Evolutionary conservation across 2,888 invertebrate genomes (phyloP), one percentile per base, ranked within the genome.

Genomic region (Isotomurus palustris): DNA sequence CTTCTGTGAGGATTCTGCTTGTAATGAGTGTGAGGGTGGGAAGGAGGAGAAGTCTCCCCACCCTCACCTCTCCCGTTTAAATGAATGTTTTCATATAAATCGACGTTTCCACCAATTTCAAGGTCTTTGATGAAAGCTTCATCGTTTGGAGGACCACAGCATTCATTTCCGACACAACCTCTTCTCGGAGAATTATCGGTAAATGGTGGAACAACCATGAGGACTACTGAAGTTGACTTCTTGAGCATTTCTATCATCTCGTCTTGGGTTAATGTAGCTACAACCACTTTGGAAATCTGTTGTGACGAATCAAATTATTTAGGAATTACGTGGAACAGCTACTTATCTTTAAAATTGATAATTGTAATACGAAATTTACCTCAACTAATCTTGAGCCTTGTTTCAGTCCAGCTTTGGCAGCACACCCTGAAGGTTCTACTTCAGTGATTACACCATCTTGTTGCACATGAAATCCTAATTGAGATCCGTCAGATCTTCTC

Each of bases 371-470:
- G n/a, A n/a, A n/a, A 52, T 54, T 53, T 63, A 79, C 78, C 75
- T 96, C 94, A 2, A 95, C 90, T 64, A 96, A 81, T 17, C 94
- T 82, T 50, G 89, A 89, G 58, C 92, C 92, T 74, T 91, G 90
- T 45, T 89, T 78, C 45, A 96, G 80, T n/a, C 94, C 95, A 2
- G 91, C 88, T 57, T 85, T 83, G 77, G 84, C 85, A 28, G 88
- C 87, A 32, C 79, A 78, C 25, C 83, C 84, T 74, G 81, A 78
- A 70, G 79, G 81, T 74, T 93, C 93, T n/a, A 94, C 92, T 72
- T 92, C 88, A 2, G 93, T 93, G 28, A 95, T 91, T 24, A 95
- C 84, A 2, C 95, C 95, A 75, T 93, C 93, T 17, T 89, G 88
- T 73, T 92, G 91, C 35, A 93, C 91, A 76, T 89, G 88, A 76